Percentiles rank a stretch among this genome's conserved stretches.
These are phyloP conservation scores for Lasioglossum pauxillum DNA, from an alignment of 2,888 invertebrate genomes.

Conservation along the genomic window DNA sequence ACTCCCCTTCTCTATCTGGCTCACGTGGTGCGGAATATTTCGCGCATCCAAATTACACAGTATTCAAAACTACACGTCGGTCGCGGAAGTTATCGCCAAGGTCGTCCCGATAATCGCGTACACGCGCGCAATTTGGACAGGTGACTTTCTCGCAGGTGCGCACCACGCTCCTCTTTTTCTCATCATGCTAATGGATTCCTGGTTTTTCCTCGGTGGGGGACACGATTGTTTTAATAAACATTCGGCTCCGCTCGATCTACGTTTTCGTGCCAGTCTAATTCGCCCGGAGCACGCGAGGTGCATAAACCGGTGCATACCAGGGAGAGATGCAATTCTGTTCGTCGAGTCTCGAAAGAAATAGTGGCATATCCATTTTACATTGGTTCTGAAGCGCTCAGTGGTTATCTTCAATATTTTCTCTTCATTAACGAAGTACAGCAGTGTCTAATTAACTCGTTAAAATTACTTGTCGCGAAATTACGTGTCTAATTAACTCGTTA, in stretches of 20 bases:
- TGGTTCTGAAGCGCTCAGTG: too few relatives aligned
- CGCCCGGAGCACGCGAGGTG: not conserved
- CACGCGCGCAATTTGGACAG: constrained; percentile 34
- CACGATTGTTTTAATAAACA: not conserved
- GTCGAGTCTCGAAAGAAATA: not conserved
- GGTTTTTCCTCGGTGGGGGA: not conserved
- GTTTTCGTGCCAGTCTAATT: not conserved
- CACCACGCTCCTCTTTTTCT: not conserved
- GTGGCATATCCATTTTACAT: not conserved
- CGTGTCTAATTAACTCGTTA: too few relatives aligned
- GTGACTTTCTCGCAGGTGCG: constrained; percentile 11
- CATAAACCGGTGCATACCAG: not conserved
- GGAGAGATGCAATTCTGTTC: not conserved
- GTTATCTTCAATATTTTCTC: too few relatives aligned
- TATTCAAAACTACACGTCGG: constrained; percentile 44
- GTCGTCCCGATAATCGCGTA: constrained; percentile 21
- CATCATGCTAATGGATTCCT: not conserved
- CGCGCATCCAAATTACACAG: constrained; percentile 2
- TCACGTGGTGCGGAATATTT: constrained; percentile 28
- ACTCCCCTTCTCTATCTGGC: not conserved
- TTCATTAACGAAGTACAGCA: too few relatives aligned
- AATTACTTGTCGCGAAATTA: too few relatives aligned
- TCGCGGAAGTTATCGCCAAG: constrained; percentile 42
- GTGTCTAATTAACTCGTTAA: too few relatives aligned
- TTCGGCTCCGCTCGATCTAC: not conserved